Evolutionary conservation across 30 jellyfish, hydroid and myxozoan genomes (phyloP).

Genomic region (Aurelia coerulea): DNA sequence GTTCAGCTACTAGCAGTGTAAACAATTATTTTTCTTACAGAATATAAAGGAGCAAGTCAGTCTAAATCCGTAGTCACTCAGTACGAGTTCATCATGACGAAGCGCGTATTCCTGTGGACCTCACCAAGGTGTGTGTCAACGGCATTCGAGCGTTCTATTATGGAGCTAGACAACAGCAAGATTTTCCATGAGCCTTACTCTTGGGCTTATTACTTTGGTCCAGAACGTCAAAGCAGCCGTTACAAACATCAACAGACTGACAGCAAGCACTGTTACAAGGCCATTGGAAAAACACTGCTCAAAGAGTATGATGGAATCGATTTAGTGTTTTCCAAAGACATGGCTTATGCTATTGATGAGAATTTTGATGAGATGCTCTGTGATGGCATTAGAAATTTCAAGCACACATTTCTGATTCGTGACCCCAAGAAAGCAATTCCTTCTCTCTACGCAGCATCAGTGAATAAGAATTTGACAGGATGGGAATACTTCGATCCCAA

Average conservation of each 20-base stretch:
- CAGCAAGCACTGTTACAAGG: conserved; percentile 34
- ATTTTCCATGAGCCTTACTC: conserved; percentile 92
- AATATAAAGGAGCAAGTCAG: too few species aligned
- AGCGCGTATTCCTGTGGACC: conserved; percentile 23
- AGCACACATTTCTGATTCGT: conserved; percentile 90
- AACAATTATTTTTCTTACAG: too few species aligned
- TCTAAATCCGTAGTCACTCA: too few species aligned
- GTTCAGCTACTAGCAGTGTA: too few species aligned
- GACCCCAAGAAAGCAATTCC: conserved; percentile 85
- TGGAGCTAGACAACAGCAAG: conserved; percentile 82
- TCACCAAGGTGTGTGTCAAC: too few species aligned
- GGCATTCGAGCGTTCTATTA: not conserved
- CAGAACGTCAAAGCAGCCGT: conserved; percentile 92
- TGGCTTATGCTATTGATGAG: conserved; percentile 81
- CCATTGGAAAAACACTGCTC: conserved; percentile 39
- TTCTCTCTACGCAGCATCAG: conserved; percentile 87
- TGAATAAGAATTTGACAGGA: conserved; percentile 81
- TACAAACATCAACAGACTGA: conserved; percentile 55
- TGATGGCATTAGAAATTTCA: conserved; percentile 55
- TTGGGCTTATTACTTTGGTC: conserved; percentile 85
- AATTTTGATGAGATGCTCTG: conserved; percentile 58
- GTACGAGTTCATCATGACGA: conserved; percentile 39
- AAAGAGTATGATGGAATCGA: conserved; percentile 82
- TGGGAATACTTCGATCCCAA: conserved; percentile 86
- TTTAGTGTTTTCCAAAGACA: conserved; percentile 82